Base-by-base conservation (phyloP, 2,888 invertebrate genomes). In the Drosophila paranaensis region DNA sequence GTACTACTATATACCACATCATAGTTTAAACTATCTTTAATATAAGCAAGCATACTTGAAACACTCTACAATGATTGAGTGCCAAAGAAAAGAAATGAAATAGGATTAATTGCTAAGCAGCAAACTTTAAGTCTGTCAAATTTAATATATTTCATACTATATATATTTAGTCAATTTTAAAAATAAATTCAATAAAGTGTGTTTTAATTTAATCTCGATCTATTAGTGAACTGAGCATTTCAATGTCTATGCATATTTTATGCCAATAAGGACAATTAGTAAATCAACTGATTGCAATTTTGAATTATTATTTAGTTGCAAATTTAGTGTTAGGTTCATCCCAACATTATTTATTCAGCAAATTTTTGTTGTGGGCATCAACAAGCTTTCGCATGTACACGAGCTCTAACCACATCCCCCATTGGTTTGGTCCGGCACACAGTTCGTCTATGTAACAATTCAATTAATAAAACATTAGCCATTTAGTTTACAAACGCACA, bases 391-490 rank as follows among this genome's bases (percentile, higher is more conserved):
- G 11, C 9, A 20, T 13, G 20, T 2, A 16, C 16, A 56, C 3
- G 6, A 56, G 43, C 6, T 33, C 14, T 16, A 14, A 43, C 43
- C 56, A 56, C 43, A 56, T 56, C 33, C 56, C 30, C 20, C 43
- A 33, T 10, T 33, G 33, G 55, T 33, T 14, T 14, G 14, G 14
- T 33, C 20, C 10, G 20, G 14, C 33, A n/a, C 35, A 39, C 16
- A 25, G 20, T 14, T 48, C 25, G 35, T 58, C 16, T 39, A 55
- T 71, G 50, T 14, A 37, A 40, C 50, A 33, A 74, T 77, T 77
- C 67, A 87, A 87, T 82, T 87, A 78, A 81, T 81, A 71, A 87
- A 81, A 69, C 81, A 87, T 81, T 77, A 69, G 53, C 60, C 57
- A 71, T 60, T 69, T 60, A 40, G 58, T 39, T 65, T 37, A 48